Evolutionary conservation across 2,113 vertebrate genomes (phyloP).

Genomic region (Pao palembangensis): DNA sequence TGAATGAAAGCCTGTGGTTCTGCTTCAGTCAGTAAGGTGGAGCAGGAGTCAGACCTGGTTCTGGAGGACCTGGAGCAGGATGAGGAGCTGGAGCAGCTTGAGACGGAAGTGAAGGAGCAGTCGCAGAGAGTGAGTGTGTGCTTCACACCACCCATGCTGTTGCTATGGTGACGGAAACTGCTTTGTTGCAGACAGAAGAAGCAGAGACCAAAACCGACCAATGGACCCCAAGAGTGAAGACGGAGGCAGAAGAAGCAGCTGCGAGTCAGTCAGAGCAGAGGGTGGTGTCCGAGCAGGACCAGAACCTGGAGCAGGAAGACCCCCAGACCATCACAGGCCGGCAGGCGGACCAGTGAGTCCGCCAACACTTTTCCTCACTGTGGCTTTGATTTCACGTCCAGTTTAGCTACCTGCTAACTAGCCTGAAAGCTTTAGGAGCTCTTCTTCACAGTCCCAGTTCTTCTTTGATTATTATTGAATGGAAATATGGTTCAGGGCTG

Average conservation of each 20-base stretch:
- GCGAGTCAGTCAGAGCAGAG: slow-evolving; percentile 59
- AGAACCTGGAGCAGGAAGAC: neutral
- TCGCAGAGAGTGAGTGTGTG: slow-evolving; percentile 13
- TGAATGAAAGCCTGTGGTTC: neutral
- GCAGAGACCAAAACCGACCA: slow-evolving; percentile 37
- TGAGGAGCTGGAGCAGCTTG: neutral
- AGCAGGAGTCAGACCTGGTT: slow-evolving; percentile 57
- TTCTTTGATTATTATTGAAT: no score
- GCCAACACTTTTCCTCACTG: no score
- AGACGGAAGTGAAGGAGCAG: neutral
- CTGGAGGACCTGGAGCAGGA: slow-evolving; percentile 68
- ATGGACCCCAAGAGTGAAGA: slow-evolving; percentile 29
- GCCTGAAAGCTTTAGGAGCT: no score
- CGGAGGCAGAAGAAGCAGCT: slow-evolving; percentile 38
- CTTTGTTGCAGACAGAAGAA: slow-evolving; percentile 25
- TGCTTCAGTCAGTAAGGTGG: slow-evolving; percentile 55
- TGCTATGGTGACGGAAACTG: no score
- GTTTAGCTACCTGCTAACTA: no score
- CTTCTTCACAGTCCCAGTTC: no score
- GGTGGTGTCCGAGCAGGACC: slow-evolving; percentile 30
- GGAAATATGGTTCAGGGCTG: no score
- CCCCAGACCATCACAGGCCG: no score
- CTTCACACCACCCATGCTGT: neutral
- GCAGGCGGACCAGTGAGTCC: no score
- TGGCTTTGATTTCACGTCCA: no score